A percentile compares a stretch with the other conserved stretches of the same genome.
Evolutionary conservation across 2,888 invertebrate species (phyloP).

Genomic region (Glaucopsyche alexis): DNA sequence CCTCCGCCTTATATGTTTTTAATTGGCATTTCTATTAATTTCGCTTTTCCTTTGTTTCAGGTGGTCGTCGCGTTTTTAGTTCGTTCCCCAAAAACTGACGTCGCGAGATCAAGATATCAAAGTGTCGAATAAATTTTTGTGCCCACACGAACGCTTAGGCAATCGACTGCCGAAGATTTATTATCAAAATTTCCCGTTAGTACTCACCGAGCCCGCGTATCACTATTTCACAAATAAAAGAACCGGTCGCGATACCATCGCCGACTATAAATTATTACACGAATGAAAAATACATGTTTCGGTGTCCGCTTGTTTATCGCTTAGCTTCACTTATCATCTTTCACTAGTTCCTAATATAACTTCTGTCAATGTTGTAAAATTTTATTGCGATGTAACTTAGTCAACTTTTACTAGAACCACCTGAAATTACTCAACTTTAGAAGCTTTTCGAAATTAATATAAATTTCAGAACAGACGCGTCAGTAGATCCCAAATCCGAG

Average conservation of each 20-base stretch:
- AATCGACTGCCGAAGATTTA: constrained; percentile 78
- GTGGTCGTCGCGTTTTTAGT: constrained; percentile 65
- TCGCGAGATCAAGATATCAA: constrained; percentile 74
- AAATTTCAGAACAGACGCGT: too few relatives aligned
- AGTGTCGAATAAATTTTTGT: constrained; percentile 73
- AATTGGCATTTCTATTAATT: constrained; percentile 78
- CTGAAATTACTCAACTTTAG: too few relatives aligned
- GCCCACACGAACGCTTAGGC: constrained; percentile 78
- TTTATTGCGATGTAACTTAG: not conserved
- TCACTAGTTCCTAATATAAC: constrained; percentile 55
- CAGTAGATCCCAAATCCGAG: not conserved
- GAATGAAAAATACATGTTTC: constrained; percentile 76
- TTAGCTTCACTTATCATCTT: constrained; percentile 61
- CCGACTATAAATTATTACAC: constrained; percentile 76
- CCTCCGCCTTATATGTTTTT: constrained; percentile 44
- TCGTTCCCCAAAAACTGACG: constrained; percentile 44
- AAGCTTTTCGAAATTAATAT: too few relatives aligned
- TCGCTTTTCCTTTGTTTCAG: constrained; percentile 81
- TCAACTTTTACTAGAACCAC: not conserved
- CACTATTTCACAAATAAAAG: constrained; percentile 80
- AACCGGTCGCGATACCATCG: constrained; percentile 79
- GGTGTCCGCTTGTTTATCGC: constrained; percentile 74
- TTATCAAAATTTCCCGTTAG: constrained; percentile 79
- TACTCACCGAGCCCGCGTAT: constrained; percentile 77
- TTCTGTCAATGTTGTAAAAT: constrained; percentile 40